Evolutionary conservation across 2,888 invertebrate genomes (phyloP), one percentile per base, ranked within the genome.

Genomic region (Chrysolina oricalcia): DNA sequence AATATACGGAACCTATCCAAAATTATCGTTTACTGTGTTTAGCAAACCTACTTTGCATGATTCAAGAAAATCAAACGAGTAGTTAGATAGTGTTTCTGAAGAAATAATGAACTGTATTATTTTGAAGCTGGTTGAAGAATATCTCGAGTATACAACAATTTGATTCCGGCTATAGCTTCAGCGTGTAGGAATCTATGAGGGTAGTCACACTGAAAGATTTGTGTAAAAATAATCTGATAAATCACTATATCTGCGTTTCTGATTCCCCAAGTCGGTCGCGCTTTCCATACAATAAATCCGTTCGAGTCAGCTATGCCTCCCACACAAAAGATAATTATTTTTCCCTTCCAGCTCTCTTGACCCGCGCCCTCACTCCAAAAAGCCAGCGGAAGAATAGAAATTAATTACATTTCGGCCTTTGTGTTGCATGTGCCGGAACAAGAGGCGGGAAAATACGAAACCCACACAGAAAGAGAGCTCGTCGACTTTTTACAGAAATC

Each of bases 371-470:
- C 4, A 59, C 59, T 23, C n/a, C 27, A 11, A 59, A 59, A 35
- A 59, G n/a, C 35, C 35, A 13, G 17, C 35, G 35, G 59, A 27
- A 59, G 59, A 59, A 59, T 59, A 27, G 17, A 59, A 59, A 27
- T 59, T 59, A 59, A 59, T 59, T 59, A 59, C 59, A 59, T 59
- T 17, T 59, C 59, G 59, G 59, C 59, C 59, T 59, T 59, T 59
- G 59, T 59, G n/a, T 59, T 23, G 13, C 27, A 27, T n/a, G 35
- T 59, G 35, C 17, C 59, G n/a, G 59, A 59, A 35, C 59, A 59
- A 35, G 27, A 35, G 59, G 9, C 35, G n/a, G 59, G 15, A 35
- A 59, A 27, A 59, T 59, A 27, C 21, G 53, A 23, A 53, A 35
- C 8, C 35, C 35, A 27, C 59, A n/a, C 59, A n/a, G 59, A 59